A percentile compares a stretch with the other conserved stretches of the same genome.
Conservation (phyloP, 2,113 vertebrate species). For the Passer domesticus region DNA sequence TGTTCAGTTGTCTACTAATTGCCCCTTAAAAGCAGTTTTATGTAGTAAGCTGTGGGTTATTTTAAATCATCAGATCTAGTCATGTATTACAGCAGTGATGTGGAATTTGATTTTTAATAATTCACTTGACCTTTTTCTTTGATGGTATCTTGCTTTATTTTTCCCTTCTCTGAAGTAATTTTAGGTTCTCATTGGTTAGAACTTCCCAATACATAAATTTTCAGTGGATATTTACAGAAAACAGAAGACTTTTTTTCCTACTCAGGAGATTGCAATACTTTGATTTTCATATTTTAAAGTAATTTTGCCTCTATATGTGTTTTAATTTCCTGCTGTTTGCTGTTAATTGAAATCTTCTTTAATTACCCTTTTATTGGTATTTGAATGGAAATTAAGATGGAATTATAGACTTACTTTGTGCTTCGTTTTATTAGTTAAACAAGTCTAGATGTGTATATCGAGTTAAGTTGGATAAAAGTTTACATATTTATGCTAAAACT, state of each 20-base stretch:
- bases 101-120: not conserved
- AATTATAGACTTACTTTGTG: not conserved
- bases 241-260: not conserved
- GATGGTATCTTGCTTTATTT: not conserved
- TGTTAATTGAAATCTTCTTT: not conserved
- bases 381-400: not conserved
- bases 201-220: not conserved
- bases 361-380: not conserved
- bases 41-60: not conserved
- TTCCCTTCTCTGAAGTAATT: not conserved
- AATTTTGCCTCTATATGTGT: not conserved
- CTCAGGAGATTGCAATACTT: not conserved
- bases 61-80: not conserved
- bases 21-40: not conserved
- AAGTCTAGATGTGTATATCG: not conserved
- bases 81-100: not conserved
- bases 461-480: not conserved
- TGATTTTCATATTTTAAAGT: not conserved
- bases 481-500: not conserved
- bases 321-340: not conserved
- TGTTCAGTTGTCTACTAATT: not conserved
- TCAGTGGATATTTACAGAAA: not conserved
- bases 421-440: not conserved
- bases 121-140: not conserved
- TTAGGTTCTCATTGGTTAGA: not conserved